Percentiles rank a stretch among this genome's conserved stretches.
phyloP scores from a whole-genome alignment of 2,113 vertebrate species.

The Dolichotis patagonum region DNA sequence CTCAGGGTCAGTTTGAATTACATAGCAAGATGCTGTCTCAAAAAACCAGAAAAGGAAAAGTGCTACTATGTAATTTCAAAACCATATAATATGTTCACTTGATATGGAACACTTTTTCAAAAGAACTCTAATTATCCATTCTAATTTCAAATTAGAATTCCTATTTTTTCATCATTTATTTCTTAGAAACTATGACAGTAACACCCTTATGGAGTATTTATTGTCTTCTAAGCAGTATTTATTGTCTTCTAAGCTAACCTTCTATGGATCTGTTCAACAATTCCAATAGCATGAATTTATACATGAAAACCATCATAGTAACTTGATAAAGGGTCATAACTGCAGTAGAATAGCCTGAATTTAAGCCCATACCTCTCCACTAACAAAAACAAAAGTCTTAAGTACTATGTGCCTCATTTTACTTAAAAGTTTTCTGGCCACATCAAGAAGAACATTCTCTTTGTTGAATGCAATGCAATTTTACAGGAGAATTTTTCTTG shows the following conservation, averaged over 20 bases:
- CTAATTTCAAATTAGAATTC: slow-evolving; percentile 49
- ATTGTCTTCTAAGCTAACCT: neutral
- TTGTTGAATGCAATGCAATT: neutral
- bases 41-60: neutral
- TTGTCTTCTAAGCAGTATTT: neutral
- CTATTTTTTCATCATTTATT: slow-evolving; percentile 10
- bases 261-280: neutral
- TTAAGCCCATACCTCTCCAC: neutral
- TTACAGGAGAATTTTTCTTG: neutral
- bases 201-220: neutral
- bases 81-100: neutral
- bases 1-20: neutral
- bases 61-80: slow-evolving; percentile 19
- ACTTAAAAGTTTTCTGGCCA: neutral
- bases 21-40: neutral
- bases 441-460: neutral
- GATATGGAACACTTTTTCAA: neutral
- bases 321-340: neutral
- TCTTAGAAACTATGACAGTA: slow-evolving; percentile 28
- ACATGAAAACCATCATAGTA: neutral
- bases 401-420: neutral
- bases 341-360: neutral
- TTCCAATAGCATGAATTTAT: neutral
- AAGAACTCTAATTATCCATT: neutral
- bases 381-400: neutral